Percentiles rank a stretch among this genome's conserved stretches.
Evolutionary conservation across 53 echinoderm and acorn worm species (phyloP).

Genomic region (Zoroaster sp.): DNA sequence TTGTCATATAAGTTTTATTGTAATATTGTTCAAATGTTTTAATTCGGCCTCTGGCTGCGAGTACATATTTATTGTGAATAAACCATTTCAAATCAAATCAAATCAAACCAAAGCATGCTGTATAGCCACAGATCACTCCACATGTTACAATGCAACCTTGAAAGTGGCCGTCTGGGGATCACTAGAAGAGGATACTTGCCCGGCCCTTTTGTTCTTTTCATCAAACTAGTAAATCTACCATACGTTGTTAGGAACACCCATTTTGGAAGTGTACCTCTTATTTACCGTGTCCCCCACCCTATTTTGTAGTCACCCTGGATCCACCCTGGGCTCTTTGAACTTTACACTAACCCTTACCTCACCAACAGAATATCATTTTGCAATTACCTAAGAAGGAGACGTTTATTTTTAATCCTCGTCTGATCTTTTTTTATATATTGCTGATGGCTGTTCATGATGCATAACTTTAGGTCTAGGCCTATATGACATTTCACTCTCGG

Average conservation of each 20-base stretch:
- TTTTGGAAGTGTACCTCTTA: too few relatives aligned
- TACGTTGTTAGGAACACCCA: too few relatives aligned
- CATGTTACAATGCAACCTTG: too few relatives aligned
- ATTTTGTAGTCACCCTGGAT: not conserved
- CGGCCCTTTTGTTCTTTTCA: not conserved
- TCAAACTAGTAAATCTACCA: too few relatives aligned
- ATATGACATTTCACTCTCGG: conserved; percentile 18
- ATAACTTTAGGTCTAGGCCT: not conserved
- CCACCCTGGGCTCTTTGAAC: not conserved
- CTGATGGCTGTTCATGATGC: not conserved
- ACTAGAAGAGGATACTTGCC: not conserved
- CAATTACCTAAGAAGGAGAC: not conserved
- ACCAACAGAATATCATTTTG: not conserved
- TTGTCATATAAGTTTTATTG: too few relatives aligned
- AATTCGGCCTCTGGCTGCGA: too few relatives aligned
- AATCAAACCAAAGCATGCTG: too few relatives aligned
- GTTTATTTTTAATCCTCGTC: not conserved
- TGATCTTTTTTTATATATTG: conserved; percentile 13
- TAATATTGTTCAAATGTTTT: too few relatives aligned
- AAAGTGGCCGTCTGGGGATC: too few relatives aligned
- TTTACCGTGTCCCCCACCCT: not conserved
- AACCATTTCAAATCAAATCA: too few relatives aligned
- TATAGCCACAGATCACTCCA: too few relatives aligned
- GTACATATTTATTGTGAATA: too few relatives aligned
- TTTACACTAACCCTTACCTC: not conserved